Conservation (phyloP, 2,113 vertebrate species). For the Eleginops maclovinus region DNA sequence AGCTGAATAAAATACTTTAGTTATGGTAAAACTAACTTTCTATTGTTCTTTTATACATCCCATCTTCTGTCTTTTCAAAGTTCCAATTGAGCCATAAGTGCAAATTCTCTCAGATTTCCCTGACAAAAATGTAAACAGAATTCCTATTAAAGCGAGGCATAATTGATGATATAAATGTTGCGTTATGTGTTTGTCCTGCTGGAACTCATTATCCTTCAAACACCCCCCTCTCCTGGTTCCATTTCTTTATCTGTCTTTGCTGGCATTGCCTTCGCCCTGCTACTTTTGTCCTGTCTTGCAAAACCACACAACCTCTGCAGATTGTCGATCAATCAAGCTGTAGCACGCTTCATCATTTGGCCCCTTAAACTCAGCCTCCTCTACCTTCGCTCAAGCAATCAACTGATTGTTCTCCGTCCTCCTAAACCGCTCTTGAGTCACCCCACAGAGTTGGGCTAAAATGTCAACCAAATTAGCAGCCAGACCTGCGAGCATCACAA, state of each 20-base stretch:
- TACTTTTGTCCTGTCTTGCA: constrained; percentile 22
- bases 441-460: constrained; percentile 48
- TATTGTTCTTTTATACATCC: too few relatives aligned
- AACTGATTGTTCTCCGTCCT: constrained; percentile 61
- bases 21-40: too few relatives aligned
- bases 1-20: not conserved
- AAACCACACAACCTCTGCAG: constrained; percentile 40
- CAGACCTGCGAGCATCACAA: constrained; percentile 29
- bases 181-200: not conserved
- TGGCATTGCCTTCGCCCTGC: constrained; percentile 11
- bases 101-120: not conserved
- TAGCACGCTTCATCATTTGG: constrained; percentile 23
- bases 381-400: constrained; percentile 53
- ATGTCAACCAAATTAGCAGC: constrained; percentile 74
- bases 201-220: constrained; percentile 27
- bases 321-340: constrained; percentile 59
- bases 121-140: not conserved
- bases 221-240: constrained; percentile 1
- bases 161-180: not conserved
- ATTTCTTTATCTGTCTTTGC: not conserved
- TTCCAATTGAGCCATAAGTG: not conserved
- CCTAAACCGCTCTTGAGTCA: constrained; percentile 35
- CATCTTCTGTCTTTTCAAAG: not conserved
- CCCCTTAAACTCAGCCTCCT: constrained; percentile 50
- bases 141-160: not conserved